These are phyloP conservation scores for Aurelia aurita DNA, from an alignment of 30 jellyfish, hydroid and myxozoan species.

Conservation along the genomic window DNA sequence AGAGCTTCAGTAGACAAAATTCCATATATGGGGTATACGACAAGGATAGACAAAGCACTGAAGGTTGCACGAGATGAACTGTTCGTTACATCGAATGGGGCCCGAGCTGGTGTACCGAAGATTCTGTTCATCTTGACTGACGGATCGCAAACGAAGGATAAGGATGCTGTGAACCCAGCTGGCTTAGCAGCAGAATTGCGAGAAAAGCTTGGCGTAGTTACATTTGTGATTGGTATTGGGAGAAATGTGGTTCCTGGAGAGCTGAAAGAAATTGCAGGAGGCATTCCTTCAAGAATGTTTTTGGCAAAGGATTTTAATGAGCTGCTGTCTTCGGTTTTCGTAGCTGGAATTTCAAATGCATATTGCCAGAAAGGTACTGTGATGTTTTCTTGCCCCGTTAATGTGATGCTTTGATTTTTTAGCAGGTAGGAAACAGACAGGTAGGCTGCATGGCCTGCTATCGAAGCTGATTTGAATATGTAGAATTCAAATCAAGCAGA, in stretches of 20 bases:
- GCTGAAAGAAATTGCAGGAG: slow-evolving; percentile 67
- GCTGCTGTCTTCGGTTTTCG: slow-evolving; percentile 58
- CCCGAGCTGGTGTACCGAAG: slow-evolving; percentile 76
- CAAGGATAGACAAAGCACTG: slow-evolving; percentile 81
- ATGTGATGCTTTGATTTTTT: no score
- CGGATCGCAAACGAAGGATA: slow-evolving; percentile 79
- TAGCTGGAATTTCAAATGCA: slow-evolving; percentile 33
- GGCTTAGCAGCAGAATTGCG: slow-evolving; percentile 67
- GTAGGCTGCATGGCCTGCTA: no score
- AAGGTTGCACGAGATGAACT: slow-evolving; percentile 57
- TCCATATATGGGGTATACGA: slow-evolving; percentile 75
- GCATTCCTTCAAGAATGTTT: slow-evolving; percentile 27
- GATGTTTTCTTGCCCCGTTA: no score
- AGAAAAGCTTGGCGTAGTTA: slow-evolving; percentile 31
- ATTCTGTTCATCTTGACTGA: slow-evolving; percentile 73
- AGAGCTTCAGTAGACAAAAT: slow-evolving; percentile 57
- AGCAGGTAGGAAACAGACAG: no score
- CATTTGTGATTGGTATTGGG: slow-evolving; percentile 77
- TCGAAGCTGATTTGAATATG: no score
- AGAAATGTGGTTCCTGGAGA: slow-evolving; percentile 34
- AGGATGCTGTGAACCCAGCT: slow-evolving; percentile 81
- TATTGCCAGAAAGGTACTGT: slow-evolving; percentile 41
- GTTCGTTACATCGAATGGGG: slow-evolving; percentile 67
- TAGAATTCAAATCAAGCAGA: no score
- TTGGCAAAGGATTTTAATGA: slow-evolving; percentile 61